Conservation (phyloP, 2,888 invertebrate species). For the Meloe dianella region DNA sequence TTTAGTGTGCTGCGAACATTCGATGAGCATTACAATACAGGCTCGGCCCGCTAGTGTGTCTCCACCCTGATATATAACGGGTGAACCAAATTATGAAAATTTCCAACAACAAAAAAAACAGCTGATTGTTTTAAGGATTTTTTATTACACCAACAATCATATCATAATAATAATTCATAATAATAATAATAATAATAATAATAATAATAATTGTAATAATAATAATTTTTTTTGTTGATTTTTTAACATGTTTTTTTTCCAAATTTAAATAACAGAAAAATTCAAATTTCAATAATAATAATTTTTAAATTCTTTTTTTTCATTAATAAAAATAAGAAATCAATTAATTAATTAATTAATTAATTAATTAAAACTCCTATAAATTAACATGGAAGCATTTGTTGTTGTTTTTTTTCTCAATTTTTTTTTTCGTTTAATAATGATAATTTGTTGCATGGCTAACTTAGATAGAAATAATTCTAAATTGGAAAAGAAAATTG, state of each 20-base stretch:
- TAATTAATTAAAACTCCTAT: constrained; percentile 41
- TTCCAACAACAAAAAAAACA: background rate
- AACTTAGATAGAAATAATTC: constrained; percentile 30
- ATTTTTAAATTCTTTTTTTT: constrained; percentile 39
- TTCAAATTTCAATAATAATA: too few species aligned
- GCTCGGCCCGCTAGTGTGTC: too few species aligned
- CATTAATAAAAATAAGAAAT: constrained; percentile 58
- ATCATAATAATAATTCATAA: constrained; percentile 52
- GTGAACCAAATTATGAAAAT: background rate
- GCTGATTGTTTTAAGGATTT: constrained; percentile 19
- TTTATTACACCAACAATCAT: constrained; percentile 63
- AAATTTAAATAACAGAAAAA: constrained; percentile 59
- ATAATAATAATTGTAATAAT: background rate
- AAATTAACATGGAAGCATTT: constrained; percentile 56
- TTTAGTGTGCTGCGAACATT: too few species aligned
- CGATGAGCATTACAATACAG: too few species aligned
- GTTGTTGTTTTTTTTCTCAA: constrained; percentile 31
- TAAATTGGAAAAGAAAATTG: background rate
- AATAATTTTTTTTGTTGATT: background rate
- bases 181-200: background rate
- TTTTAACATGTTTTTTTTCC: constrained; percentile 50
- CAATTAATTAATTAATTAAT: too few species aligned
- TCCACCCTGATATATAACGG: too few species aligned
- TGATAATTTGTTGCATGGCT: constrained; percentile 50
- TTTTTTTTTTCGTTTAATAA: background rate